phyloP scores from a whole-genome alignment of 2,113 vertebrate species.

The Myanophis thanlyinensis region DNA sequence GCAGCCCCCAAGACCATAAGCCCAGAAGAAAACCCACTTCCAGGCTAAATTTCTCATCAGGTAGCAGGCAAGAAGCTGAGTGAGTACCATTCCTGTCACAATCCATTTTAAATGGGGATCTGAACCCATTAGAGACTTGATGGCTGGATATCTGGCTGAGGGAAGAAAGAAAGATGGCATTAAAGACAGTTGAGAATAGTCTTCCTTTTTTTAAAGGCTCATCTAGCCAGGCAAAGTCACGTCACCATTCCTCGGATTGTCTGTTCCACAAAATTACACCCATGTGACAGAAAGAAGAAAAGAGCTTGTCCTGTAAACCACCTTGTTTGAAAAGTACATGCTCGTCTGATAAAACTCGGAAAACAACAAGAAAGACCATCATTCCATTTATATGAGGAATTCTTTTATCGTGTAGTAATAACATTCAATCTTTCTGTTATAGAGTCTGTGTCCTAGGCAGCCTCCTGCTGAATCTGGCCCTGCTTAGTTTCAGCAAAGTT shows the following conservation, averaged over 20 bases:
- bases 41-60: constrained; percentile 82
- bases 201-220: not conserved
- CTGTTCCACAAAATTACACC: not conserved
- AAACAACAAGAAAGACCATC: not conserved
- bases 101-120: constrained; percentile 93
- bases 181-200: not conserved
- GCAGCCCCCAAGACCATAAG: constrained; percentile 90
- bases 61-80: constrained; percentile 86
- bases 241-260: not conserved
- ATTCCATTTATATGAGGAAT: not conserved
- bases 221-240: not conserved
- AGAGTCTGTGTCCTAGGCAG: not conserved
- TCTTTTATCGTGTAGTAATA: not conserved
- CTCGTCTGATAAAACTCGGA: not conserved
- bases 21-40: constrained; percentile 98
- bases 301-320: not conserved
- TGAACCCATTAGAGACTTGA: constrained; percentile 92
- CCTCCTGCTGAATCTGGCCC: not conserved
- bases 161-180: constrained; percentile 33
- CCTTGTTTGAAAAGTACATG: not conserved
- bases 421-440: not conserved
- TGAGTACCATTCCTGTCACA: constrained; percentile 86
- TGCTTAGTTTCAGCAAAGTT: not conserved
- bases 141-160: constrained; percentile 92
- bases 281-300: not conserved